phyloP scores from a whole-genome alignment of 1,140 invertebrate genomes.

The Cataglyphis hispanica region DNA sequence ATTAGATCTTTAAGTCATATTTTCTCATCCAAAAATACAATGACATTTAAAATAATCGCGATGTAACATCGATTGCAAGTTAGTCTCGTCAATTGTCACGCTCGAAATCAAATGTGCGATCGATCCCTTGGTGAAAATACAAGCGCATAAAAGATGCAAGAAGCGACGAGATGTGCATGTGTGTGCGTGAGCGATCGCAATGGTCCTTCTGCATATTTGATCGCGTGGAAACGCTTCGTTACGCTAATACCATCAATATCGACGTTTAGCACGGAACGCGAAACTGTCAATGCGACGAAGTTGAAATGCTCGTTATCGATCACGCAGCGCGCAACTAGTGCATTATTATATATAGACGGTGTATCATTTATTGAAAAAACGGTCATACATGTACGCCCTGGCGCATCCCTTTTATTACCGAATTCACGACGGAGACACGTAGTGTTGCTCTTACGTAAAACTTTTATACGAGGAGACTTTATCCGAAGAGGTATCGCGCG shows the following conservation, averaged over 20 bases:
- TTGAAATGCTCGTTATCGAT: constrained; percentile 43
- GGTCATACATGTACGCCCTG: not conserved
- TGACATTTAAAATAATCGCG: not conserved
- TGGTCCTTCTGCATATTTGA: constrained; percentile 51
- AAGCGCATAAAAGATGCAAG: constrained; percentile 37
- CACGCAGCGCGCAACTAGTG: constrained; percentile 20
- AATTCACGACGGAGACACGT: not conserved
- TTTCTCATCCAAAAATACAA: not conserved
- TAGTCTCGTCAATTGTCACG: not conserved
- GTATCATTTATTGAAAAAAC: constrained; percentile 37
- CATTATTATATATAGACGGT: constrained; percentile 17
- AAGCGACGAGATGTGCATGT: not conserved
- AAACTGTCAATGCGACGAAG: constrained; percentile 53
- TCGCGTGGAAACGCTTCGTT: constrained; percentile 45
- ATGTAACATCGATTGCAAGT: not conserved
- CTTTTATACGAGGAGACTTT: constrained; percentile 57
- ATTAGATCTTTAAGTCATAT: not conserved
- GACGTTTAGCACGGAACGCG: constrained; percentile 61
- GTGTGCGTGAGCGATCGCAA: constrained; percentile 2
- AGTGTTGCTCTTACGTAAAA: not conserved
- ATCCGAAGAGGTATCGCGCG: constrained; percentile 67
- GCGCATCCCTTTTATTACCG: not conserved
- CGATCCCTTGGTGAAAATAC: not conserved
- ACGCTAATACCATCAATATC: constrained; percentile 56
- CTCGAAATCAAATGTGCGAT: constrained; percentile 19